phyloP scores from a whole-genome alignment of 2,888 invertebrate species.

The Lithophane semibrunnea region DNA sequence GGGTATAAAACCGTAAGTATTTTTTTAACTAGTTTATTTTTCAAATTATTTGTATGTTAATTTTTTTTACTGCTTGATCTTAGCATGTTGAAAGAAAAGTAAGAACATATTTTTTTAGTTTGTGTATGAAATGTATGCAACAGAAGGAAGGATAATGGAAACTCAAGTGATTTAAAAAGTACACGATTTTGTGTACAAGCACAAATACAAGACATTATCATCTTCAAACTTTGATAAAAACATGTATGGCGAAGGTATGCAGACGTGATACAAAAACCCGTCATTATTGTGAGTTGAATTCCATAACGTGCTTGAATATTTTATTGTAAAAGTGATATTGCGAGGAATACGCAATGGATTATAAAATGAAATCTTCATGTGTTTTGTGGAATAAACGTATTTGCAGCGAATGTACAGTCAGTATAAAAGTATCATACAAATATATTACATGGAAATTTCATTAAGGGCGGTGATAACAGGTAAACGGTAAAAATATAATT shows the following conservation, averaged over 20 bases:
- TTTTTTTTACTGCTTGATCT: background rate
- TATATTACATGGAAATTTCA: background rate
- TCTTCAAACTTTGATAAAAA: background rate
- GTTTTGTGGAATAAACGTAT: slow-evolving; percentile 18
- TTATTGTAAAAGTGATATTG: slow-evolving; percentile 52
- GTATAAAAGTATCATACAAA: background rate
- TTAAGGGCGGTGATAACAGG: too few species aligned
- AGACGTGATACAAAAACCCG: slow-evolving; percentile 24
- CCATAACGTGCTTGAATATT: slow-evolving; percentile 49
- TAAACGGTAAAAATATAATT: too few species aligned
- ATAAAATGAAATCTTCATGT: slow-evolving; percentile 42
- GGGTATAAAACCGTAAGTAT: background rate
- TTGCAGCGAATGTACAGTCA: slow-evolving; percentile 3
- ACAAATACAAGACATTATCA: background rate
- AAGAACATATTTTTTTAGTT: background rate
- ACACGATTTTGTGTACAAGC: background rate
- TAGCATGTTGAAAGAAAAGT: background rate
- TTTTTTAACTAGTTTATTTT: background rate
- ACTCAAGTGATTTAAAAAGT: background rate
- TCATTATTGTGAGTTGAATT: slow-evolving; percentile 13
- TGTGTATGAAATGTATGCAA: background rate
- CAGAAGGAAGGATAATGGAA: too few species aligned
- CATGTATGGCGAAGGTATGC: background rate
- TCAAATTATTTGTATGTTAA: too few species aligned
- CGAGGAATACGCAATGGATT: slow-evolving; percentile 54